Conservation (phyloP, 2,113 vertebrate genomes). For the Pollachius pollachius region DNA sequence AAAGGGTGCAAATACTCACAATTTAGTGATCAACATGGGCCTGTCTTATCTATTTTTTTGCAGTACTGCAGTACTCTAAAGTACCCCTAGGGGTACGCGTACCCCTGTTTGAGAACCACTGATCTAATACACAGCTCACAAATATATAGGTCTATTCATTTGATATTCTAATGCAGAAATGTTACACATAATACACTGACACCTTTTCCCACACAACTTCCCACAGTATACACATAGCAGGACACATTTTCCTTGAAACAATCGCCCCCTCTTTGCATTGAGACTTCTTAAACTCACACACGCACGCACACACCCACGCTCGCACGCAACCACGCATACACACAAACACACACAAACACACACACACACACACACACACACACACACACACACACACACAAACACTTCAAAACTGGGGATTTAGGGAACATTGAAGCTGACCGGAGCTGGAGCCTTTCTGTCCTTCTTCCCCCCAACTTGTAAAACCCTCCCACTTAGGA, state of each 20-base stretch:
- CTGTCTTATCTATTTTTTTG: too few species aligned
- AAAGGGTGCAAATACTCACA: too few species aligned
- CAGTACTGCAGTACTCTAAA: too few species aligned
- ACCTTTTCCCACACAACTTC: too few species aligned
- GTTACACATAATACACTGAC: background rate
- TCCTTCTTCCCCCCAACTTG: background rate
- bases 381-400: slow-evolving; percentile 6
- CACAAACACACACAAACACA: slow-evolving; percentile 7
- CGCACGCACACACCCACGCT: background rate
- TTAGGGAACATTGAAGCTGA: background rate
- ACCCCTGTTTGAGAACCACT: too few species aligned
- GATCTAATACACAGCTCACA: too few species aligned
- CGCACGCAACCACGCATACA: background rate
- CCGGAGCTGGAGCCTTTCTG: too few species aligned
- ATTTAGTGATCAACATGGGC: too few species aligned
- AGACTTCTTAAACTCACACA: background rate
- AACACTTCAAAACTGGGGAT: background rate
- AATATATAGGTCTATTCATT: background rate
- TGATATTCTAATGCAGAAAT: background rate
- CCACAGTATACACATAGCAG: too few species aligned
- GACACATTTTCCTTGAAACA: too few species aligned
- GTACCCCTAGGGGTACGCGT: too few species aligned
- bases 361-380: background rate
- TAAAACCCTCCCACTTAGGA: background rate
- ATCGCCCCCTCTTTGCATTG: too few species aligned